Evolutionary conservation across 2,888 invertebrate species (phyloP).

Genomic region (Parnassius mnemosyne): DNA sequence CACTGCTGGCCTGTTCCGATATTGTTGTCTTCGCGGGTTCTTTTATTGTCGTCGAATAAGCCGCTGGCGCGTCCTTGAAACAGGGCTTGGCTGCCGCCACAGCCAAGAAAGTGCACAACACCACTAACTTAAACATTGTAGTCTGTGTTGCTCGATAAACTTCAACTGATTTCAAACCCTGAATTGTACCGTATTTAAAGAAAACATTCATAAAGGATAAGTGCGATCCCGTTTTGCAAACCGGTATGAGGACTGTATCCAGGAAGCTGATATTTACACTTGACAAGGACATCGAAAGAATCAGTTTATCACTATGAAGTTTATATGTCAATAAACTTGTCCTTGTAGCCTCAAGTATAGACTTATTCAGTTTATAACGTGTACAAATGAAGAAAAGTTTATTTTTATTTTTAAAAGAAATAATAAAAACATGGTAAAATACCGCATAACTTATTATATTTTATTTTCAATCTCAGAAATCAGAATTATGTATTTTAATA

Average conservation of each 20-base stretch:
- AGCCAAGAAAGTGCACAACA: constrained; percentile 82
- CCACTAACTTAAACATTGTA: constrained; percentile 77
- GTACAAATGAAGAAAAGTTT: neutral
- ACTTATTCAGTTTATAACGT: neutral
- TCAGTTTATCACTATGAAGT: constrained; percentile 51
- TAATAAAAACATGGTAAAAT: too few species aligned
- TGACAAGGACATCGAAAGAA: constrained; percentile 56
- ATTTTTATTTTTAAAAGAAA: too few species aligned
- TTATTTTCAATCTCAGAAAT: too few species aligned
- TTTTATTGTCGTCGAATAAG: constrained; percentile 45
- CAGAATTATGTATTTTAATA: too few species aligned
- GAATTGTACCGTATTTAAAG: constrained; percentile 60
- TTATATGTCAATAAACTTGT: neutral
- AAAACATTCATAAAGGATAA: constrained; percentile 56
- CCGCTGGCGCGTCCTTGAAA: constrained; percentile 35
- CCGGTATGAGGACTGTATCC: constrained; percentile 62
- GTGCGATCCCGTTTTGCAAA: constrained; percentile 63
- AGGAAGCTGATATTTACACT: constrained; percentile 70
- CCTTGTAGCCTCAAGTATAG: too few species aligned
- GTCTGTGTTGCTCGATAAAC: constrained; percentile 62
- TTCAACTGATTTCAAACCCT: constrained; percentile 60
- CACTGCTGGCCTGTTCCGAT: constrained; percentile 63
- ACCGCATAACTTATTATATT: too few species aligned
- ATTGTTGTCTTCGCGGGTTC: constrained; percentile 58
- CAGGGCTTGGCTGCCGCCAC: constrained; percentile 72